phyloP scores from a whole-genome alignment of 2,888 invertebrate species.

The Catonia carolina region DNA sequence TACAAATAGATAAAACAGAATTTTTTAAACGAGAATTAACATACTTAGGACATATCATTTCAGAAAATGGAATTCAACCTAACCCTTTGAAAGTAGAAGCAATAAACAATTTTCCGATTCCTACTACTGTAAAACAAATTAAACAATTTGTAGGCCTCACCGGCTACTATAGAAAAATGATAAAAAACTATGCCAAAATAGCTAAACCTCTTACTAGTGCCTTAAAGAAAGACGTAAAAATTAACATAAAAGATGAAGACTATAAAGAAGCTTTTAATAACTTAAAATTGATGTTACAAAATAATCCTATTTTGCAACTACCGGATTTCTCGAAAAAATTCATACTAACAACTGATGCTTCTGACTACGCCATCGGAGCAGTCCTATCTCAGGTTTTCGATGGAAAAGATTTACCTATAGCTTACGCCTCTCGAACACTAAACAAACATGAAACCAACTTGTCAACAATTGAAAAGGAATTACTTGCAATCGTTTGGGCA shows the following conservation, averaged over 20 bases:
- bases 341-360: constrained; percentile 35
- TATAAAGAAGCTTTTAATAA: no score
- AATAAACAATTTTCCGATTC: constrained; percentile 20
- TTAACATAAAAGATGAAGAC: constrained; percentile 27
- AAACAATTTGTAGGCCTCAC: constrained; percentile 35
- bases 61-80: constrained; percentile 19
- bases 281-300: no score
- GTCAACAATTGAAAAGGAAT: constrained; percentile 36
- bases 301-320: constrained; percentile 23
- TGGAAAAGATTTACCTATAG: constrained; percentile 40
- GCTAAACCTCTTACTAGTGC: constrained; percentile 34
- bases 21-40: no score
- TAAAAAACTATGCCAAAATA: constrained; percentile 34
- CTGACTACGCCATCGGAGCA: constrained; percentile 36
- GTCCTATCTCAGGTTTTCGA: constrained; percentile 36
- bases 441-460: constrained; percentile 36
- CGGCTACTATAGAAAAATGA: no score
- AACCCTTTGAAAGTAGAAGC: no score
- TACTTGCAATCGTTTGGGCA: constrained; percentile 38
- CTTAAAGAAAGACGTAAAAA: constrained; percentile 31
- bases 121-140: constrained; percentile 18
- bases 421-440: constrained; percentile 37
- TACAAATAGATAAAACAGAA: constrained; percentile 25
- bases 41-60: constrained; percentile 20
- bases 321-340: constrained; percentile 24